Conservation (phyloP, 2,797 vertebrate genomes). For the Apogon hyalosoma region DNA sequence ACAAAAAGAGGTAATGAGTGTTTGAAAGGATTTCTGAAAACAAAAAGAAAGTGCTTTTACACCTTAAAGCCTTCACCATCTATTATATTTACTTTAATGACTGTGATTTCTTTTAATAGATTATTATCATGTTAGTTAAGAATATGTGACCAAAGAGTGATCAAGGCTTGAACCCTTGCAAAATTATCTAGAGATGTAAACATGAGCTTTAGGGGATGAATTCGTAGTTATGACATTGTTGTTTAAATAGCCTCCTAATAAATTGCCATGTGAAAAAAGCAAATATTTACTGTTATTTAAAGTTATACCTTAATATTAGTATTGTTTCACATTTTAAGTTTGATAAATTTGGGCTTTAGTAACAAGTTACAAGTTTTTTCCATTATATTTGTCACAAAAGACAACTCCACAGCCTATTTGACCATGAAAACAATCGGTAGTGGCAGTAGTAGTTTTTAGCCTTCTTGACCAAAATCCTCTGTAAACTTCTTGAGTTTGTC, state of each 20-base stretch:
- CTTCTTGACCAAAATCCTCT: conserved; percentile 96
- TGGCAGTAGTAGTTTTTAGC: conserved; percentile 74
- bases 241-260: background rate
- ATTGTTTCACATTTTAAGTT: background rate
- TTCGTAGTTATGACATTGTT: background rate
- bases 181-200: conserved; percentile 23
- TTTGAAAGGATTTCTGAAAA: conserved; percentile 12
- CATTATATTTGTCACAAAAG: background rate
- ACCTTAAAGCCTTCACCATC: background rate
- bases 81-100: background rate
- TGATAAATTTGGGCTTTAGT: background rate
- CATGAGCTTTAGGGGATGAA: conserved; percentile 13
- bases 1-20: conserved; percentile 39
- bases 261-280: background rate
- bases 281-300: background rate
- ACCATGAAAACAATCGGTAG: conserved; percentile 6
- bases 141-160: background rate
- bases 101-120: background rate
- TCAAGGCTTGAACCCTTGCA: conserved; percentile 8
- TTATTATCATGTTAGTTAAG: conserved; percentile 8
- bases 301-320: background rate
- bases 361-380: background rate
- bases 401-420: conserved; percentile 1
- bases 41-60: conserved; percentile 17
- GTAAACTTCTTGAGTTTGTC: conserved; percentile 94